Conservation (phyloP, 2,113 vertebrate genomes). For the Peucedramus taeniatus region DNA sequence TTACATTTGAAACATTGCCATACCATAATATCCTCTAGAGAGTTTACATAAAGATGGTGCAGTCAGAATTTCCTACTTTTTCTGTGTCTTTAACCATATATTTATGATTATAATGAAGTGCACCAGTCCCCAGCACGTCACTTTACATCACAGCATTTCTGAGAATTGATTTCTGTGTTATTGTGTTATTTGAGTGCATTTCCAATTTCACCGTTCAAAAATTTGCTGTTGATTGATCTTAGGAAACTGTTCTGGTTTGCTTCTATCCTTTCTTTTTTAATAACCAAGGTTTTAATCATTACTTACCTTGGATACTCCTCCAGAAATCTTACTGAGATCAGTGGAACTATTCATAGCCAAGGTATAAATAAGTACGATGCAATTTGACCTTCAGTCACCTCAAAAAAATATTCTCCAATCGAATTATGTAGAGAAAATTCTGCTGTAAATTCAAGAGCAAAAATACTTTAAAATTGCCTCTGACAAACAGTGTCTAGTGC, state of each 20-base stretch:
- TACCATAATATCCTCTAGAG: neutral
- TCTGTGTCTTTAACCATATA: neutral
- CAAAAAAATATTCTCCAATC: neutral
- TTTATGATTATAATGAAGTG: neutral
- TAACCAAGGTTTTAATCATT: neutral
- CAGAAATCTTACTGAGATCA: neutral
- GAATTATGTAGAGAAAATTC: neutral
- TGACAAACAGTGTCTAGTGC: neutral
- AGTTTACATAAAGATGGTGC: neutral
- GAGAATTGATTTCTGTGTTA: neutral
- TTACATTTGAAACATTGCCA: neutral
- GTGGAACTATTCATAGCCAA: conserved; percentile 13
- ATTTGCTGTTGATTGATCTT: neutral
- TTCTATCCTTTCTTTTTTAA: conserved; percentile 1
- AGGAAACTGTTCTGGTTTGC: neutral
- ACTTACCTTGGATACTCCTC: neutral
- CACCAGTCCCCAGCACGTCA: neutral
- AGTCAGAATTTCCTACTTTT: neutral
- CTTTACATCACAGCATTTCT: neutral
- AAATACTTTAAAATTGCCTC: neutral
- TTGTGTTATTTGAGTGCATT: neutral
- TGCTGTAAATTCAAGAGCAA: neutral
- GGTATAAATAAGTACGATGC: neutral
- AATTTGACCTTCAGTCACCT: neutral
- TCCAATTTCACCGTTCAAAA: neutral